Evolutionary conservation across 2,888 invertebrate genomes (phyloP).

Genomic region (Andrena bucephala): DNA sequence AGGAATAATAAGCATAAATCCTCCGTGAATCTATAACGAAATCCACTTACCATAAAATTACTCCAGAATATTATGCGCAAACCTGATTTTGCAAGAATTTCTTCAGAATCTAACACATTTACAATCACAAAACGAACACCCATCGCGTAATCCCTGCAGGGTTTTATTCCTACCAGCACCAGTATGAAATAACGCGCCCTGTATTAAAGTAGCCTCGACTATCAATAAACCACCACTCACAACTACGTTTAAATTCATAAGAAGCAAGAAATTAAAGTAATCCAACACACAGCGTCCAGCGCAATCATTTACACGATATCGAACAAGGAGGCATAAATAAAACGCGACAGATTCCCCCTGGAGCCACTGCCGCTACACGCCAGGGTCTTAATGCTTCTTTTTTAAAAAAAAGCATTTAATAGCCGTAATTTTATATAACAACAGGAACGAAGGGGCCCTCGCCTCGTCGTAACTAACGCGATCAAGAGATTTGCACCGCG

Average conservation of each 20-base stretch:
- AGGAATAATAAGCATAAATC: too few relatives aligned
- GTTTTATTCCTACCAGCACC: too few relatives aligned
- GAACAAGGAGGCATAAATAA: neutral
- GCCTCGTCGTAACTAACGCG: constrained; percentile 40
- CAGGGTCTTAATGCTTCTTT: neutral
- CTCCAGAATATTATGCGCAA: too few relatives aligned
- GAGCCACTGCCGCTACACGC: too few relatives aligned
- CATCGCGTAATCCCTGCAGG: too few relatives aligned
- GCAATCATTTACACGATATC: neutral
- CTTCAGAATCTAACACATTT: too few relatives aligned
- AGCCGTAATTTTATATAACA: neutral
- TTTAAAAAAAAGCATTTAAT: constrained; percentile 2
- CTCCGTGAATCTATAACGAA: too few relatives aligned
- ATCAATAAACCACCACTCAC: neutral
- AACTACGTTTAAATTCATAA: neutral
- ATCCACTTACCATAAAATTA: too few relatives aligned
- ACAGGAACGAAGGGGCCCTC: neutral
- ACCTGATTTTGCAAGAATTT: too few relatives aligned
- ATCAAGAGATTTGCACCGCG: constrained; percentile 46
- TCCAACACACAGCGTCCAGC: neutral
- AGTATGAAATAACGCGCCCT: too few relatives aligned
- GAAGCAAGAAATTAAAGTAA: neutral
- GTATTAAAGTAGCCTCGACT: neutral
- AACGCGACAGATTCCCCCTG: neutral
- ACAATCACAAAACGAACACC: too few relatives aligned